These are phyloP conservation scores for Stomatorhinus ivindoensis DNA, from an alignment of 2,113 vertebrate genomes.

Conservation along the genomic window DNA sequence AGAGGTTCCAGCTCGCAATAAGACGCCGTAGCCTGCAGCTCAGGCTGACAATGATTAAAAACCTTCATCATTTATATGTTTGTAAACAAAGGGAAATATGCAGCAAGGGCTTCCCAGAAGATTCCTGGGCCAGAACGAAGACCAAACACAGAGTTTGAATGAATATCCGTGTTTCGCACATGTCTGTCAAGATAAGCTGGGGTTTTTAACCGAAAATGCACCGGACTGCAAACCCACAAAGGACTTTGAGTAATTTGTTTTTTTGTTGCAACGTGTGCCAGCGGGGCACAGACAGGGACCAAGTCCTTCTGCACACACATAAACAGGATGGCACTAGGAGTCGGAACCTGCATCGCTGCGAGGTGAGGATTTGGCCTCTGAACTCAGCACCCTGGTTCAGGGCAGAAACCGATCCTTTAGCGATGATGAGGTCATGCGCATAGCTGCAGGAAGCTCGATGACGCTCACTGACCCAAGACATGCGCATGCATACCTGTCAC, in stretches of 20 bases:
- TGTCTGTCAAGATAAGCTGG: background rate
- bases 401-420: background rate
- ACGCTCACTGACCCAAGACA: background rate
- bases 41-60: slow-evolving; percentile 3
- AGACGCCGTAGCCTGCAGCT: background rate
- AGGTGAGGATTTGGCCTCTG: background rate
- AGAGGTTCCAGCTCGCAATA: background rate
- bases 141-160: background rate
- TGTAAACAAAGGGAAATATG: background rate
- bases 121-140: background rate
- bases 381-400: background rate
- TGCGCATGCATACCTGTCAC: background rate
- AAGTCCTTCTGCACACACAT: background rate
- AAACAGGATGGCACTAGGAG: background rate
- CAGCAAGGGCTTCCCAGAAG: background rate
- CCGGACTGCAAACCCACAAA: background rate
- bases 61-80: background rate
- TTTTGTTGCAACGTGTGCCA: background rate
- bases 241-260: background rate
- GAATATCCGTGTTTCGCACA: background rate
- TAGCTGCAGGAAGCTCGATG: background rate
- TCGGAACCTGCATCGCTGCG: background rate
- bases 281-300: background rate
- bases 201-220: background rate
- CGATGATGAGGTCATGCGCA: background rate